Base-by-base conservation (phyloP, 2,113 vertebrate species). In the Prinia subflava region DNA sequence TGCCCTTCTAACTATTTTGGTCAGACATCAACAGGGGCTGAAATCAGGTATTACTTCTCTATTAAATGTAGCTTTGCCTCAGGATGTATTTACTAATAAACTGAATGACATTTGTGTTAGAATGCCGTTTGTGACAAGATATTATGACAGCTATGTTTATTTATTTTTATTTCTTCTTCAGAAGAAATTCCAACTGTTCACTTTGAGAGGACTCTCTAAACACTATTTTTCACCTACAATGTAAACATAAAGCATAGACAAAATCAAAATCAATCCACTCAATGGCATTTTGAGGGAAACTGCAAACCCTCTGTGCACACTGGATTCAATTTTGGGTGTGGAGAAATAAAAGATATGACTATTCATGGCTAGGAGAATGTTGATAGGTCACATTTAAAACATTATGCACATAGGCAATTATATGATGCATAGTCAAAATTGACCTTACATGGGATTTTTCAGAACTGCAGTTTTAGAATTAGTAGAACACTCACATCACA, bases 51-150 rank as follows among this genome's bases (percentile, higher is more conserved):
- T 95, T 97, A 95, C 78, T 95, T 87, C 76, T 95, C 69, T 87
- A 90, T 97, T 96, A 97, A 96, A 92, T 96, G 97, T 77, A 88
- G 77, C 81, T 97, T 94, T 96, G 96, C 95, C 87, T 96, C 69
- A 78, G 95, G 95, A 92, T 95, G 13, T 84, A 90, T 97, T 97
- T 95, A 73, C 91, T 95, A 94, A 95, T 92, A 93, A 96, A 97
- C 89, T 70, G 81, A 95, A 85, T 95, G 95, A 96, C 94, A 94
- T 98, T 97, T 95, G 81, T 96, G 92, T 94, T 97, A 92, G 73
- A 90, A 81, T 76, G 74, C 12, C 76, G 67, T 95, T 96, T 98
- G 84, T 97, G 92, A 30, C 73, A 95, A 87, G 80, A 74, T 76
- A 77, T 37, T 76, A 17, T n/a, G 86, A 46, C 55, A 91, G 50